These are phyloP conservation scores for Ischnura elegans DNA, from an alignment of 2,888 invertebrate species.

Conservation along the genomic window DNA sequence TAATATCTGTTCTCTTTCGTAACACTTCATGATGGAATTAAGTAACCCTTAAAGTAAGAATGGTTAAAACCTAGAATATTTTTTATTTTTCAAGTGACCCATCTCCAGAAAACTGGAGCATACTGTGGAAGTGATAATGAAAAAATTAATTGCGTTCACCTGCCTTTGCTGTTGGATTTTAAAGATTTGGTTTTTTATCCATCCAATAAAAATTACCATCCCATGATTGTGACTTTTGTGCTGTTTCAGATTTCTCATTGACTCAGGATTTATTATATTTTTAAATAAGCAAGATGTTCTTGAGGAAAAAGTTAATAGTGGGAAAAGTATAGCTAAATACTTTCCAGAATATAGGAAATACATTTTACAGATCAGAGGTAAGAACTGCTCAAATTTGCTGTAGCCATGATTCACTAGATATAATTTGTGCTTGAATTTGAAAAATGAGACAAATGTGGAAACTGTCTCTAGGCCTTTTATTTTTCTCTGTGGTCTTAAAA, in stretches of 20 bases:
- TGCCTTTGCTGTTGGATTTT: too few species aligned
- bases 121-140: too few species aligned
- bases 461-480: too few species aligned
- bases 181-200: neutral
- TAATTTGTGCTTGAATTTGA: neutral
- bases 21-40: too few species aligned
- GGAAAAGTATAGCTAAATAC: slow-evolving; percentile 82
- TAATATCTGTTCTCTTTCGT: too few species aligned
- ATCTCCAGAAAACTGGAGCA: too few species aligned
- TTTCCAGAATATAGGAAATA: slow-evolving; percentile 85
- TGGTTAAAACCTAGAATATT: too few species aligned
- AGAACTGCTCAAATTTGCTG: neutral
- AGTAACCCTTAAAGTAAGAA: too few species aligned
- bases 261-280: slow-evolving; percentile 89
- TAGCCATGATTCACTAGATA: neutral
- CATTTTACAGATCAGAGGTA: slow-evolving; percentile 77
- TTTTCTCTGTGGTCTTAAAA: neutral
- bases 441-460: neutral
- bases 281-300: slow-evolving; percentile 91
- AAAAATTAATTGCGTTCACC: too few species aligned
- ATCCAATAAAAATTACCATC: too few species aligned
- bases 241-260: slow-evolving; percentile 83
- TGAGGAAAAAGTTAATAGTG: slow-evolving; percentile 85
- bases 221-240: too few species aligned
- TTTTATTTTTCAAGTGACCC: too few species aligned